Evolutionary conservation across 2,113 vertebrate genomes (phyloP), one percentile per base, ranked within the genome.

Genomic region (Fregetta grallaria): DNA sequence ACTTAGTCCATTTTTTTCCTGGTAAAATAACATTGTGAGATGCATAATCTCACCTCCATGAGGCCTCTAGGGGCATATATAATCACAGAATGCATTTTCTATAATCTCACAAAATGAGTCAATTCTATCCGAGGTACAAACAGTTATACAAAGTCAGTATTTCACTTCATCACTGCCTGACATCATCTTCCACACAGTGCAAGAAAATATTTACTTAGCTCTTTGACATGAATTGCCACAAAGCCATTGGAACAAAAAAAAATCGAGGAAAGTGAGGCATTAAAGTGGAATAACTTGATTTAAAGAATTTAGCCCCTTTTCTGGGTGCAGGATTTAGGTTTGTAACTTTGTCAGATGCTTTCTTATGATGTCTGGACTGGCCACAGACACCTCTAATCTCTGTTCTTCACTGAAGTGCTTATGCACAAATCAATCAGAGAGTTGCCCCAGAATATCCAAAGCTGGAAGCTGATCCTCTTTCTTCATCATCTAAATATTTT

Each of bases 91-190:
- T 86, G 79, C 40, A 88, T 91, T 79, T 87, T 87, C 95, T 89
- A 58, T 87, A 97, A 91, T 88, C 67, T 96, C 88, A 83, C 42
- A 32, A 92, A 96, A 77, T 88, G 67, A 92, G 79, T 75, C 79
- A 88, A 42, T 92, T 93, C 80, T n/a, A 91, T 53, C 61, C 56
- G 77, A 67, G 68, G 61, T 53, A 75, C 92, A 94, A 90, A 94
- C 78, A 86, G n/a, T 45, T 70, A 27, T 44, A 84, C 68, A 81
- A 93, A 81, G 63, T 55, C 62, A 73, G 32, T 90, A 27, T 83
- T 91, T 92, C 89, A 63, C 74, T 95, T 32, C 86, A 76, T 87
- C 80, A 7, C 55, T 52, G 89, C 59, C 95, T 94, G 94, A 94
- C 91, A 90, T 95, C 96, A 94, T 73, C 94, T 86, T 75, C 80